Conservation (phyloP, 2,888 invertebrate species). For the Drosophila tanythrix region DNA sequence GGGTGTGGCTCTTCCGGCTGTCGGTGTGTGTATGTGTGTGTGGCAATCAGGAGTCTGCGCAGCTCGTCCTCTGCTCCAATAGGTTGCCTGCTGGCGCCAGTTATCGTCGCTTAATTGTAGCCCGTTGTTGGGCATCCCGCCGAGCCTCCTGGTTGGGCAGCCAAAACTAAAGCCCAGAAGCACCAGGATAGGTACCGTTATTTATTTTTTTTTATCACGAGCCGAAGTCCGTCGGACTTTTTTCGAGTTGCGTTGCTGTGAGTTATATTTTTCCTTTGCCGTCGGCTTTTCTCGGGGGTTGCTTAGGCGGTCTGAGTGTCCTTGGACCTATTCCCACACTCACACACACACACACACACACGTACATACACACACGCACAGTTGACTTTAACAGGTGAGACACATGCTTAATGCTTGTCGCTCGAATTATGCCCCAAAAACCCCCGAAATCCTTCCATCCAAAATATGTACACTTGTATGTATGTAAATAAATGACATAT, state of each 20-base stretch:
- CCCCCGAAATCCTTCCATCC: conserved; percentile 12
- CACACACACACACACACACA: neutral
- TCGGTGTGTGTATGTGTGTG: conserved; percentile 5
- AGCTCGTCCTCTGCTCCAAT: conserved; percentile 70
- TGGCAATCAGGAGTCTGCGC: conserved; percentile 78
- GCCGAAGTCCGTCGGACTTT: conserved; percentile 50
- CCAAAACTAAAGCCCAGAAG: conserved; percentile 16
- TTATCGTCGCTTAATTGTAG: conserved; percentile 65
- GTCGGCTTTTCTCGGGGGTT: conserved; percentile 47
- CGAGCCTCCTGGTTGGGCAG: conserved; percentile 71
- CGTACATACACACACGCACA: neutral
- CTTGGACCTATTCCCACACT: conserved; percentile 48
- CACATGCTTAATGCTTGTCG: conserved; percentile 28
- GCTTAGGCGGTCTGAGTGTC: conserved; percentile 37
- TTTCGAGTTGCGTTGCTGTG: neutral
- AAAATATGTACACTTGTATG: conserved; percentile 9
- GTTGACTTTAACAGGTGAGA: conserved; percentile 1
- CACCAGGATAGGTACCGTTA: conserved; percentile 17
- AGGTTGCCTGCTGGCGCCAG: conserved; percentile 63
- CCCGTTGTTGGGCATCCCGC: conserved; percentile 53
- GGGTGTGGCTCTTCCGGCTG: conserved; percentile 75
- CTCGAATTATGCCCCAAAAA: conserved; percentile 8
- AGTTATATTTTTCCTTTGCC: conserved; percentile 32
- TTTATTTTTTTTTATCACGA: neutral
- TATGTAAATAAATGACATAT: conserved; percentile 14